These are phyloP conservation scores for Troides helena DNA, from an alignment of 2,888 invertebrate species.

Conservation along the genomic window DNA sequence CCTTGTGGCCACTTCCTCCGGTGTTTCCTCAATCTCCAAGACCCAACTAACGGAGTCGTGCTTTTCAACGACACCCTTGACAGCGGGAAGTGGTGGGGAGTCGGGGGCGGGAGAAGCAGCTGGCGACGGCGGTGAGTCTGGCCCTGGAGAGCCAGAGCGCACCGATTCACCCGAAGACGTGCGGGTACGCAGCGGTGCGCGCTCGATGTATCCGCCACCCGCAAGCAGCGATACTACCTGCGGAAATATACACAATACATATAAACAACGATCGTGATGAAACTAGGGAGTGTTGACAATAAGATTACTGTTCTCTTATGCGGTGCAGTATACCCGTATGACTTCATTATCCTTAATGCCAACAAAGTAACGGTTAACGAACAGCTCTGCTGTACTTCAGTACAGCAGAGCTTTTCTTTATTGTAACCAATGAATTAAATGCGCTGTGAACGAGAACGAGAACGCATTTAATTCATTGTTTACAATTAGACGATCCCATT, in stretches of 20 bases:
- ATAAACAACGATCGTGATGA: neutral
- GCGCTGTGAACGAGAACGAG: no score
- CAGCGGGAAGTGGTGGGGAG: conserved; percentile 85
- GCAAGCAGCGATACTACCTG: conserved; percentile 78
- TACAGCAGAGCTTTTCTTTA: no score
- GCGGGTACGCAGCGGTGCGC: conserved; percentile 62
- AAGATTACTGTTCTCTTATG: no score
- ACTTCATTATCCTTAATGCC: no score
- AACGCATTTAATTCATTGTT: no score
- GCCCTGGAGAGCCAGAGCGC: conserved; percentile 63
- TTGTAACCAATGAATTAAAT: no score
- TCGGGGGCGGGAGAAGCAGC: conserved; percentile 66
- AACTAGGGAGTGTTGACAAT: no score
- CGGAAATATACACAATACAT: neutral
- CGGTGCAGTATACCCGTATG: no score
- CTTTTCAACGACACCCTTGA: conserved; percentile 91
- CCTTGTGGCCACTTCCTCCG: conserved; percentile 85
- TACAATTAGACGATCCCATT: no score
- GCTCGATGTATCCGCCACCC: conserved; percentile 68
- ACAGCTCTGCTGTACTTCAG: no score
- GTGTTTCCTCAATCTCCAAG: conserved; percentile 87
- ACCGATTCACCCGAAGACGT: conserved; percentile 67
- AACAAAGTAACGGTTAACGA: no score
- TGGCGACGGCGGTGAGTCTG: conserved; percentile 66
- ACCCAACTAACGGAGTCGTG: conserved; percentile 93